Percentiles rank a stretch among this genome's conserved stretches.
These are phyloP conservation scores for Calameuta filiformis DNA, from an alignment of 2,888 invertebrate species.

Conservation along the genomic window DNA sequence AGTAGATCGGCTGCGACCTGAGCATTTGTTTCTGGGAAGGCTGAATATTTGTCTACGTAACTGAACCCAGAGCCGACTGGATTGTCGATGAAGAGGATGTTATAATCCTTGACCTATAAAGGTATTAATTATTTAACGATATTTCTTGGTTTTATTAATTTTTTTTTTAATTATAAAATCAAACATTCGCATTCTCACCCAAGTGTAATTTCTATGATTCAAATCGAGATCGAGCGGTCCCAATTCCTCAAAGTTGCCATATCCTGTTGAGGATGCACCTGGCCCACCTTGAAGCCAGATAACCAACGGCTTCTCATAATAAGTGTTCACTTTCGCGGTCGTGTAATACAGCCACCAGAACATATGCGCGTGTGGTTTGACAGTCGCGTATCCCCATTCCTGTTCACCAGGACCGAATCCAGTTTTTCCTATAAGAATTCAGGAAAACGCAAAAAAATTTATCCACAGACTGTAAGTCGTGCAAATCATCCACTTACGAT, in stretches of 20 bases:
- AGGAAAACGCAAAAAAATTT: neutral
- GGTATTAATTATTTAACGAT: conserved; percentile 1
- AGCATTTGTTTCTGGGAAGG: conserved; percentile 70
- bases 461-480: neutral
- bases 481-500: neutral
- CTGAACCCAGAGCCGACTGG: conserved; percentile 92
- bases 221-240: conserved; percentile 79
- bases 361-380: conserved; percentile 81
- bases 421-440: conserved; percentile 22
- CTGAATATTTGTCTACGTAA: conserved; percentile 73
- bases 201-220: conserved; percentile 77
- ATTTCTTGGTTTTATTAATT: neutral
- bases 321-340: conserved; percentile 70
- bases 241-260: conserved; percentile 88
- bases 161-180: neutral
- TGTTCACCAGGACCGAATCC: conserved; percentile 75
- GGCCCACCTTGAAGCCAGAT: conserved; percentile 93
- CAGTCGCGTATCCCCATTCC: conserved; percentile 80
- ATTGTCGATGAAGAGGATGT: conserved; percentile 89
- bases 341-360: conserved; percentile 91
- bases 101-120: conserved; percentile 78
- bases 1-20: conserved; percentile 83
- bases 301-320: conserved; percentile 77
- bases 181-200: conserved; percentile 70
- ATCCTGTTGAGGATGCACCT: conserved; percentile 82